Base-by-base conservation (phyloP, 2,888 invertebrate genomes). In the Labia minor region DNA sequence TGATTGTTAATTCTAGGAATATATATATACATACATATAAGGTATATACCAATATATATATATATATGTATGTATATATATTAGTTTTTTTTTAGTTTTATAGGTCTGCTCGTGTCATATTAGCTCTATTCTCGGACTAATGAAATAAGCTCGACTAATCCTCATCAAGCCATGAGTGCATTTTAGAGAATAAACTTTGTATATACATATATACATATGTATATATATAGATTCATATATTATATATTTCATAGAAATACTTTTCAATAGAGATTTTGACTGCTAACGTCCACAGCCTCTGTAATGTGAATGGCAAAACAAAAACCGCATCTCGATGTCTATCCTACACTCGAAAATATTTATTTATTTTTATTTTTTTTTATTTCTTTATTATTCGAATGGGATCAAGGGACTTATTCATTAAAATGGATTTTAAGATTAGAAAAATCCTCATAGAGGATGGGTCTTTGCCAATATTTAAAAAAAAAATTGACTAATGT, bases 401-500 rank as follows among this genome's bases (percentile, higher is more conserved):
- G n/a, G n/a, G n/a, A n/a, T n/a, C n/a, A n/a, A n/a, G n/a, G n/a
- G n/a, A n/a, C n/a, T n/a, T n/a, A n/a, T n/a, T n/a, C n/a, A n/a
- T 49, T 49, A 49, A 14, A 49, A 10, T 49, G 16, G 49, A 16
- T 49, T n/a, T n/a, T n/a, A n/a, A n/a, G n/a, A n/a, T n/a, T n/a
- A n/a, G n/a, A 49, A 49, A 49, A 49, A 49, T 49, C 49, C 49
- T 49, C 49, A 49, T 49, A 49, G 49, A 49, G 49, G 49, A 49
- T 49, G 49, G 49, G 49, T 49, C 49, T 49, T 49, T 49, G 8
- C 49, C 49, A 49, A 49, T 49, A 49, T 49, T 16, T 8, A 49
- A 49, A 49, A 49, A 49, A 8, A 4, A 8, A 14, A n/a, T 14
- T 4, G 3, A 3, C 16, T 49, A 49, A 49, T 10, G 16, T 49